phyloP scores from a whole-genome alignment of 2,888 invertebrate genomes.

The Drosophila emarginata region DNA sequence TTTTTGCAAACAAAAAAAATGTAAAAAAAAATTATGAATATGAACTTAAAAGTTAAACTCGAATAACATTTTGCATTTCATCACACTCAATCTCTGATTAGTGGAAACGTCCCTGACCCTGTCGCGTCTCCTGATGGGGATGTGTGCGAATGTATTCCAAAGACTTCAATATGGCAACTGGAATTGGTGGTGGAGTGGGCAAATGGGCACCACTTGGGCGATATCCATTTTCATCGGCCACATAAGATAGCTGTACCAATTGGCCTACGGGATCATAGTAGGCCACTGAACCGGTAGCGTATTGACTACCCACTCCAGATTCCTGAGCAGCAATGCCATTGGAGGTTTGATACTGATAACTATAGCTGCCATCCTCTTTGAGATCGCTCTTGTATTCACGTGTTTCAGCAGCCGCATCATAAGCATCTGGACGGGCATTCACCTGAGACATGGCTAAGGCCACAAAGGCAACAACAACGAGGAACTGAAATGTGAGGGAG shows the following conservation, averaged over 20 bases:
- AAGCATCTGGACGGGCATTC: constrained; percentile 67
- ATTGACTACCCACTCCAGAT: constrained; percentile 84
- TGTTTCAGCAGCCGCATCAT: constrained; percentile 74
- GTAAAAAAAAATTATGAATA: constrained; percentile 6
- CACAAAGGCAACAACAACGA: constrained; percentile 65
- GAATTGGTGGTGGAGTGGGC: constrained; percentile 82
- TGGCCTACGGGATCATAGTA: constrained; percentile 85
- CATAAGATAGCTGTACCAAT: constrained; percentile 82
- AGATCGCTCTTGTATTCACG: constrained; percentile 81
- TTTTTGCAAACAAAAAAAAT: not conserved
- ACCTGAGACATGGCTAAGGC: constrained; percentile 55
- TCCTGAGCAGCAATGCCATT: constrained; percentile 86
- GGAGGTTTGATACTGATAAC: constrained; percentile 84
- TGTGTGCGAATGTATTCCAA: constrained; percentile 80
- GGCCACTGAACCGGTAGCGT: constrained; percentile 84
- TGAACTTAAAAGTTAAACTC: constrained; percentile 42
- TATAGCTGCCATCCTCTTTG: constrained; percentile 82
- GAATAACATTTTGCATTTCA: constrained; percentile 46
- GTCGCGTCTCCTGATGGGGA: constrained; percentile 76
- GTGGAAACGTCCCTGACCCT: constrained; percentile 49
- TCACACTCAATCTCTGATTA: not conserved
- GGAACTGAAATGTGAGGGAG: constrained; percentile 45
- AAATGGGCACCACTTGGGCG: constrained; percentile 82
- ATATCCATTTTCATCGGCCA: constrained; percentile 85
- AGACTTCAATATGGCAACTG: constrained; percentile 75